Percentiles rank a stretch among this genome's conserved stretches.
phyloP scores from a whole-genome alignment of 2,113 vertebrate species.

The Plestiodon gilberti region DNA sequence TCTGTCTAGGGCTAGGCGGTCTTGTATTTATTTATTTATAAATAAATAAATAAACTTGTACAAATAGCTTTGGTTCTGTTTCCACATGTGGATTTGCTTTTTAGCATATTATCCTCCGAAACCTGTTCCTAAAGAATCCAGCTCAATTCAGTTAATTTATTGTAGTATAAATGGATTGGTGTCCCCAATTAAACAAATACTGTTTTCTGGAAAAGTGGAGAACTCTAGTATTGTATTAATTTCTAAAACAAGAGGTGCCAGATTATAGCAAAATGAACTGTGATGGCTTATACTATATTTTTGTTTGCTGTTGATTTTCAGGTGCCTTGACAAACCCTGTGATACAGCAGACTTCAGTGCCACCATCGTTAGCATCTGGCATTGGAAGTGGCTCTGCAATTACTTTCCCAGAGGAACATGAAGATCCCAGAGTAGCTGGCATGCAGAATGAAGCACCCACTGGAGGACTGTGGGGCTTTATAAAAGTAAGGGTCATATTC shows the following conservation, averaged over 20 bases:
- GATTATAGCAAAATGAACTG: constrained; percentile 10
- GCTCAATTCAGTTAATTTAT: background rate
- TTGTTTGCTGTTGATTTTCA: constrained; percentile 5
- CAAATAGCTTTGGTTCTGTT: background rate
- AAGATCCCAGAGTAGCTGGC: constrained; percentile 80
- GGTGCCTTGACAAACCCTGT: constrained; percentile 82
- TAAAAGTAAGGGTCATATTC: constrained; percentile 81
- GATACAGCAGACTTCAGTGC: constrained; percentile 79
- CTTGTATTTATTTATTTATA: too few species aligned
- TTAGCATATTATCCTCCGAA: background rate
- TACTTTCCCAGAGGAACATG: constrained; percentile 92
- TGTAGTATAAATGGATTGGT: background rate
- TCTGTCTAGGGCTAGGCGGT: background rate
- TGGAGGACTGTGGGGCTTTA: constrained; percentile 93
- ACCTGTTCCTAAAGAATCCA: background rate
- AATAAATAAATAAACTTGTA: too few species aligned
- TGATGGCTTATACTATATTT: constrained; percentile 17
- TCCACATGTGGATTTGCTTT: background rate
- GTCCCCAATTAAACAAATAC: background rate
- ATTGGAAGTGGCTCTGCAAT: constrained; percentile 83
- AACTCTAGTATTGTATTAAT: background rate
- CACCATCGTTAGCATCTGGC: constrained; percentile 66
- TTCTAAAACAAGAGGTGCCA: constrained; percentile 23
- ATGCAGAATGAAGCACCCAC: constrained; percentile 59
- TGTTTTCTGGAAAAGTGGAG: background rate